Base-by-base conservation (phyloP, 2,113 vertebrate genomes). In the Canis aureus region DNA sequence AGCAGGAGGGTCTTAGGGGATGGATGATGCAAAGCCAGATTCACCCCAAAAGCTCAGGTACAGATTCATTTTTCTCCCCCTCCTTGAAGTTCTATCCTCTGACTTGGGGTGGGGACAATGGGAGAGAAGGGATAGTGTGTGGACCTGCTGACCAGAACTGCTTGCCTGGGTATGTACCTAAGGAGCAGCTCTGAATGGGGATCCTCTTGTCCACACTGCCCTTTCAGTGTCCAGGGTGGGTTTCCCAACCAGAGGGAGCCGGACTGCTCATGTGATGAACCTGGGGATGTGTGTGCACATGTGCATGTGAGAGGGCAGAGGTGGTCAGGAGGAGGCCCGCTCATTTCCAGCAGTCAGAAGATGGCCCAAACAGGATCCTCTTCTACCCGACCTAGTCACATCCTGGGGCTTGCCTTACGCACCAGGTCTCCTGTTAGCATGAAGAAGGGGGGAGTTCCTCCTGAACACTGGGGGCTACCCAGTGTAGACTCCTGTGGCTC, bases 241-340 rank as follows among this genome's bases (percentile, higher is more conserved):
- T 83, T 93, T 98, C 64, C 62, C 85, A 51, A 27, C 43, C 49
- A 95, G 43, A 20, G 76, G 66, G 51, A 67, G 11, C 32, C 57
- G 78, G 29, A 55, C 64, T 83, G n/a, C 43, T 93, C 66, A 71
- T 29, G 2, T 59, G 84, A 71, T 64, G 53, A 80, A 59, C 23
- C 67, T 60, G 27, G 67, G 93, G 53, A 27, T 51, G n/a, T 62
- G n/a, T 51, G 78, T 23, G 71, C 38, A 11, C 10, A 0, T 23
- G 53, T 16, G 23, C 57, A 10, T 53, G 71, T 82, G 64, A 79
- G 8, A 51, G n/a, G 17, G 22, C 32, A 64, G 43, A 82, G n/a
- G 20, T 71, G 73, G 82, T 76, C 60, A 62, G 66, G 22, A 8
- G 35, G 64, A 43, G 60, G 11, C 27, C 29, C 81, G 59, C 27